These are phyloP conservation scores for Arothron firmamentum DNA, from an alignment of 2,113 vertebrate genomes.

Conservation along the genomic window DNA sequence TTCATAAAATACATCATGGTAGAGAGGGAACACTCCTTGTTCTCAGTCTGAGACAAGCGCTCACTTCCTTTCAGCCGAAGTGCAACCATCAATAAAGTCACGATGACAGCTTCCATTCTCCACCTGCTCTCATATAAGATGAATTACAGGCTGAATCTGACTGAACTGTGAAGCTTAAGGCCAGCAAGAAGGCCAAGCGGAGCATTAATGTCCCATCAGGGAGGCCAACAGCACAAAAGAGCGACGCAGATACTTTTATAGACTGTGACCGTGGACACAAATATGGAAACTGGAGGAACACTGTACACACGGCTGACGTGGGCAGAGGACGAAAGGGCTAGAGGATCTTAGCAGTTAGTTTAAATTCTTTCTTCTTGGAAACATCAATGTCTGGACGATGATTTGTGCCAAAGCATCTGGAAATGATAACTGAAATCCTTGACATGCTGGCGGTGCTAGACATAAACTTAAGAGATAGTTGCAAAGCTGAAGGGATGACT, in stretches of 20 bases:
- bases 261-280: conserved; percentile 8
- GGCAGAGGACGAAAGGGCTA: not conserved
- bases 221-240: conserved; percentile 10
- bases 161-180: conserved; percentile 12
- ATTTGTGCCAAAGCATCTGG: not conserved
- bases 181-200: conserved; percentile 5
- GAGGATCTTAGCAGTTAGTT: too few relatives aligned
- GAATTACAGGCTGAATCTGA: conserved; percentile 43
- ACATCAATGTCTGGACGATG: not conserved
- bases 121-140: conserved; percentile 40
- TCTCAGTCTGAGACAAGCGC: not conserved
- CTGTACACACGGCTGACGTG: too few relatives aligned
- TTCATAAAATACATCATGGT: not conserved
- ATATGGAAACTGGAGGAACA: not conserved
- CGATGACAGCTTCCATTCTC: conserved; percentile 52
- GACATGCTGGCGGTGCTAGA: not conserved
- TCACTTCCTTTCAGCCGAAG: conserved; percentile 6
- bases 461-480: not conserved
- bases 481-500: not conserved
- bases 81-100: conserved; percentile 47
- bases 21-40: not conserved
- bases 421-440: not conserved
- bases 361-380: not conserved
- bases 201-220: conserved; percentile 21
- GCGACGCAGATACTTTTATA: not conserved